Percentiles rank a stretch among this genome's conserved stretches.
Evolutionary conservation across 2,888 invertebrate genomes (phyloP).

Genomic region (Synergus laeviventris): DNA sequence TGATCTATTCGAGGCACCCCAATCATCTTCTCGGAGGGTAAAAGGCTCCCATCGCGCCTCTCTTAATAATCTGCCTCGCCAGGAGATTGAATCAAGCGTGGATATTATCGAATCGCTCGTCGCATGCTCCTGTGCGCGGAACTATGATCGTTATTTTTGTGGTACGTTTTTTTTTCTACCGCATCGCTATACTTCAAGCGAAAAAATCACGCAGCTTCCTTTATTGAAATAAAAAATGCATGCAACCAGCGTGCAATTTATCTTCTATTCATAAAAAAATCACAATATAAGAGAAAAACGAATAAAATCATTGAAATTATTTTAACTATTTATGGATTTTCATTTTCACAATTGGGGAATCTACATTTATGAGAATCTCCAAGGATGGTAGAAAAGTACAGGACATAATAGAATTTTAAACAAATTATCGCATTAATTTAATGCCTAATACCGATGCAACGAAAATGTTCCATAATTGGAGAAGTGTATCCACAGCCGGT

Average conservation of each 20-base stretch:
- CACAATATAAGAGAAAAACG: background rate
- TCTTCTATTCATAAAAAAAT: background rate
- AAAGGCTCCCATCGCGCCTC: slow-evolving; percentile 16
- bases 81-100: slow-evolving; percentile 50
- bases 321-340: background rate
- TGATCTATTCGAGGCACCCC: background rate
- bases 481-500: slow-evolving; percentile 43
- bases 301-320: background rate
- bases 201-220: background rate
- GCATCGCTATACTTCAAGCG: background rate
- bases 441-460: slow-evolving; percentile 54
- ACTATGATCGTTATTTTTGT: slow-evolving; percentile 51
- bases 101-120: slow-evolving; percentile 56
- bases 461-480: slow-evolving; percentile 55
- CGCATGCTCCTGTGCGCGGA: slow-evolving; percentile 43
- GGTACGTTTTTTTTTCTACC: background rate
- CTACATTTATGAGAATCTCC: background rate
- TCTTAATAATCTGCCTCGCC: slow-evolving; percentile 50
- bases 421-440: slow-evolving; percentile 39
- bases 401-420: slow-evolving; percentile 30
- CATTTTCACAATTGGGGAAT: background rate
- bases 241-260: background rate
- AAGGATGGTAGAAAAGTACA: slow-evolving; percentile 21
- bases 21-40: slow-evolving; percentile 19
- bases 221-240: background rate